Percentiles rank a stretch among this genome's conserved stretches.
These are phyloP conservation scores for Boleophthalmus pectinirostris DNA, from an alignment of 2,113 vertebrate genomes.

Conservation along the genomic window DNA sequence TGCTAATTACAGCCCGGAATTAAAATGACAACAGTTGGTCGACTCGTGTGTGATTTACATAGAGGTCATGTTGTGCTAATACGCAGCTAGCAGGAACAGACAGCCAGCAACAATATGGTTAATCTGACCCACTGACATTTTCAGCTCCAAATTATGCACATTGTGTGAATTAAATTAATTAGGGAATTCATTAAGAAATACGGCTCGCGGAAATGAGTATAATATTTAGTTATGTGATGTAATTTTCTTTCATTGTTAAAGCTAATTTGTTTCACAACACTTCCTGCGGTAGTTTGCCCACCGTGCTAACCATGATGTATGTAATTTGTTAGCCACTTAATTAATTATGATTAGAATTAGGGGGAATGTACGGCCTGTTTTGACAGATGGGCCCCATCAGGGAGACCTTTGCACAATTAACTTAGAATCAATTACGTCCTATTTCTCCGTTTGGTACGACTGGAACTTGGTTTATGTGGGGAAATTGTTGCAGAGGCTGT, in stretches of 20 bases:
- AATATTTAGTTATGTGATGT: slow-evolving; percentile 86
- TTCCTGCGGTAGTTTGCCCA: slow-evolving; percentile 84
- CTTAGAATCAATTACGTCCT: slow-evolving; percentile 78
- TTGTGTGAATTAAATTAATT: slow-evolving; percentile 93
- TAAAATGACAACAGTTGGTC: slow-evolving; percentile 76
- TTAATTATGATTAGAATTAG: slow-evolving; percentile 93
- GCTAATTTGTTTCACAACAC: slow-evolving; percentile 91
- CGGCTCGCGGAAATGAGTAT: slow-evolving; percentile 82
- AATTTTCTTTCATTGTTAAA: slow-evolving; percentile 90
- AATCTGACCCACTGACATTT: slow-evolving; percentile 87
- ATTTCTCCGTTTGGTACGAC: slow-evolving; percentile 63
- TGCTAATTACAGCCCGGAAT: slow-evolving; percentile 59
- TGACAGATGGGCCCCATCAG: slow-evolving; percentile 94
- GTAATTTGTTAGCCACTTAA: slow-evolving; percentile 93
- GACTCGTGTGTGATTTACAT: slow-evolving; percentile 75
- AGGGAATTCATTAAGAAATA: slow-evolving; percentile 89
- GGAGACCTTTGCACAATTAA: slow-evolving; percentile 85
- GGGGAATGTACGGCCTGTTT: slow-evolving; percentile 83
- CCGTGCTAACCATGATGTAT: slow-evolving; percentile 86
- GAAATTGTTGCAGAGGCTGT: slow-evolving; percentile 38
- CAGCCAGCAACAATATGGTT: slow-evolving; percentile 81
- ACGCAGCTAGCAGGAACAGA: slow-evolving; percentile 82
- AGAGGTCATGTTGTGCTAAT: slow-evolving; percentile 88
- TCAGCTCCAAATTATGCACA: slow-evolving; percentile 89
- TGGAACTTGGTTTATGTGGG: slow-evolving; percentile 54